Percentiles rank a stretch among this genome's conserved stretches.
Evolutionary conservation across 2,113 vertebrate genomes (phyloP).

Genomic region (Nymphicus hollandicus): DNA sequence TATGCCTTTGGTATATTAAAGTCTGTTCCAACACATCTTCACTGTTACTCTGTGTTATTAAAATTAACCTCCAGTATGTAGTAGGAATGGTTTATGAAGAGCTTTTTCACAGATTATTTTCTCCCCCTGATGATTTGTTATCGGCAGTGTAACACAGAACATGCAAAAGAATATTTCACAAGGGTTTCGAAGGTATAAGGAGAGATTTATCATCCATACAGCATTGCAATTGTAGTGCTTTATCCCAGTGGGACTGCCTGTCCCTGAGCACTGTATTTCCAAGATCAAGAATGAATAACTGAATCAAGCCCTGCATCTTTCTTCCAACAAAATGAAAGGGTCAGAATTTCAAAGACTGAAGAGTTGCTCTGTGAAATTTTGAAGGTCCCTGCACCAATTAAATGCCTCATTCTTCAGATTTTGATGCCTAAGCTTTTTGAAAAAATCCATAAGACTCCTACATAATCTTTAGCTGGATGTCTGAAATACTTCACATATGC

Average conservation of each 20-base stretch:
- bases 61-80: not conserved
- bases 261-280: not conserved
- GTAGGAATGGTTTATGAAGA: not conserved
- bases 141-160: not conserved
- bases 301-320: not conserved
- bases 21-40: not conserved
- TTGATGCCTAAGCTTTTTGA: not conserved
- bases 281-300: not conserved
- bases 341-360: not conserved
- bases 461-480: not conserved
- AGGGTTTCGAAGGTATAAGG: not conserved
- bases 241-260: not conserved
- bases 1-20: not conserved
- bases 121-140: not conserved
- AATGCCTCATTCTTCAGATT: not conserved
- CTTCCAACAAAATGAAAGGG: not conserved
- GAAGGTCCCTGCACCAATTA: not conserved
- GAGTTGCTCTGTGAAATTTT: not conserved
- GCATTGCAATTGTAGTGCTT: not conserved
- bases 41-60: not conserved
- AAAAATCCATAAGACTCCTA: not conserved
- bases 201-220: not conserved
- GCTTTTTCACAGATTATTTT: not conserved
- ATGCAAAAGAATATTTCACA: not conserved
- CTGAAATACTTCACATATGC: not conserved